Evolutionary conservation across 2,113 vertebrate species (phyloP).

Genomic region (Ailurus styani): DNA sequence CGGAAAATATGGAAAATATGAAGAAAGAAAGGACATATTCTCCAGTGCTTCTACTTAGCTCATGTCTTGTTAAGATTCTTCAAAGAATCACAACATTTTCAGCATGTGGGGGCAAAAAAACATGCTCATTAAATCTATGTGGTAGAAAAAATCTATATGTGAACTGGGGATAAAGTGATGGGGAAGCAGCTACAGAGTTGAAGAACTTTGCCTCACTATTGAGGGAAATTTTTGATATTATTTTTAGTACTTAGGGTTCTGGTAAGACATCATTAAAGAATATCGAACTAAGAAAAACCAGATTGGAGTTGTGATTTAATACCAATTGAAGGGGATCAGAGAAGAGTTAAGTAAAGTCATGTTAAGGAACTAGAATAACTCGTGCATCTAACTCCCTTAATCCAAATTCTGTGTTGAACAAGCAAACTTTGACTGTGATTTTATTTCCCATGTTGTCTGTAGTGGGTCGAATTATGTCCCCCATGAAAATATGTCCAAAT

Average conservation of each 20-base stretch:
- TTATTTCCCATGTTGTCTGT: not conserved
- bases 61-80: not conserved
- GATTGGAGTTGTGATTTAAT: not conserved
- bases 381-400: not conserved
- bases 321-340: not conserved
- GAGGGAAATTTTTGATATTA: not conserved
- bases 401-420: not conserved
- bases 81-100: not conserved
- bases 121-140: not conserved
- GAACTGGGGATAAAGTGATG: not conserved
- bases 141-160: not conserved
- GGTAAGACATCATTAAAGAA: not conserved
- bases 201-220: not conserved
- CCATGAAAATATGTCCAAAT: not conserved
- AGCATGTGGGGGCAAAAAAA: too few species aligned
- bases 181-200: not conserved
- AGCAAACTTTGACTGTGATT: not conserved
- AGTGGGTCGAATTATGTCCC: not conserved
- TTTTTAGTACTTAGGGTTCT: not conserved
- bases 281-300: constrained; percentile 12
- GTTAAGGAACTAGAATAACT: not conserved
- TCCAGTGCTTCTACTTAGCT: not conserved
- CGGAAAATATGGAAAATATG: not conserved
- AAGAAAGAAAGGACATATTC: not conserved
- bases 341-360: not conserved